Percentiles rank a stretch among this genome's conserved stretches.
Conservation (phyloP, 2,888 invertebrate genomes). For the Cantharis rufa region DNA sequence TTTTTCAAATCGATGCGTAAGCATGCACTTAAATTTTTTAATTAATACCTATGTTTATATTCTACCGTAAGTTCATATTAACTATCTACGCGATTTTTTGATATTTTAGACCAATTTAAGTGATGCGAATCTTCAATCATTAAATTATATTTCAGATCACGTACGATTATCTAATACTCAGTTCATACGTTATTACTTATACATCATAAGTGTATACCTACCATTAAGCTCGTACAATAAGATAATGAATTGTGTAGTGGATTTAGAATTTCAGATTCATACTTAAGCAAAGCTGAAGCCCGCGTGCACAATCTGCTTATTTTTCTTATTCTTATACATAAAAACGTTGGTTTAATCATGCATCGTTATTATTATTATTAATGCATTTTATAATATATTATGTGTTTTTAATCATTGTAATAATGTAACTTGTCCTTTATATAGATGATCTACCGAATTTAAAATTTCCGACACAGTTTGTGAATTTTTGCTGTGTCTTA, state of each 20-base stretch:
- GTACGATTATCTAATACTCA: conserved; percentile 14
- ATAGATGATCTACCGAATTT: conserved; percentile 39
- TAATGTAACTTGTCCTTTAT: conserved; percentile 43
- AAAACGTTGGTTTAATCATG: conserved; percentile 8
- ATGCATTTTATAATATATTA: conserved; percentile 40
- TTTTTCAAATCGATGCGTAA: not conserved
- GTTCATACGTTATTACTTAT: conserved; percentile 8
- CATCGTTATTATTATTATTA: conserved; percentile 10
- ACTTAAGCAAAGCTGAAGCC: conserved; percentile 20
- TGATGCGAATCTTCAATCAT: conserved; percentile 25
- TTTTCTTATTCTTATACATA: conserved; percentile 16
- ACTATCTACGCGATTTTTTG: not conserved
- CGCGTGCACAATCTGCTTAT: conserved; percentile 36
- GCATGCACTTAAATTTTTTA: conserved; percentile 12
- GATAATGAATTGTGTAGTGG: conserved; percentile 18
- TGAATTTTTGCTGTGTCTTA: not conserved
- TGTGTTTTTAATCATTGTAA: conserved; percentile 49
- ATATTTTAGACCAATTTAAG: conserved; percentile 12
- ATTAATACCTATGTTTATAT: conserved; percentile 9
- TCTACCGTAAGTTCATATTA: not conserved
- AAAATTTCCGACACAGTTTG: conserved; percentile 3
- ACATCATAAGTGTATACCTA: conserved; percentile 5
- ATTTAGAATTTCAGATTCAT: conserved; percentile 14
- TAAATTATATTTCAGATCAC: conserved; percentile 19
- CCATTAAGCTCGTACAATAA: conserved; percentile 11